Base-by-base conservation (phyloP, 2,888 invertebrate genomes). In the Melieria crassipennis region DNA sequence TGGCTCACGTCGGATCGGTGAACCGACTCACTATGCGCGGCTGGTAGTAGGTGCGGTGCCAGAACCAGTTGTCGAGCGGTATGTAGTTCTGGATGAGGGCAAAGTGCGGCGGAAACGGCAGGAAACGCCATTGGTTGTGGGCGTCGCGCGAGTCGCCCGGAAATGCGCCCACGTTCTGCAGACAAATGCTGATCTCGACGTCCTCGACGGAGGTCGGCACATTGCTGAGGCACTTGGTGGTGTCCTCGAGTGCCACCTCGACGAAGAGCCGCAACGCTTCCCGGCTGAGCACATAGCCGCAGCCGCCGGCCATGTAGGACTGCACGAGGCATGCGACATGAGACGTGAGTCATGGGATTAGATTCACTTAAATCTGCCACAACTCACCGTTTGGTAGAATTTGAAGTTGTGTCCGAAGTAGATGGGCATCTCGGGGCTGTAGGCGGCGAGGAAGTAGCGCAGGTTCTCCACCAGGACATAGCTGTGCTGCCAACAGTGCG, bases 31-130 rank as follows among this genome's bases (percentile, higher is more conserved):
- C 82, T 66, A 95, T 93, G 84, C 94, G 92, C 56, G 92, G 90
- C 16, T 95, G 92, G 81, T 98, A 98, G 87, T 91, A 98, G 78
- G 95, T 94, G 85, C 97, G 97, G 79, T 92, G 91, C 93, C 94
- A 96, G 84, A 96, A 71, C 81, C 98, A 98, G 83, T 94, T 95
- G 60, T 88, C 89, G 79, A 91, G 91, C 73, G 91, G 90, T 64
- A 93, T 91, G 78, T 93, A 92, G 70, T 91, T 93, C 0, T 97
- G 97, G 79, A 96, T 94, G 13, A 98, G 88, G 83, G 96, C 96
- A 82, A 94, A 93, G 77, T 93, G 93, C 0, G 98, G 98, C 4
- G 93, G 91, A 87, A 98, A 96, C 0, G 98, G 97, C 85, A 96
- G 94, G 88, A 98, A 98, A 47, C 97, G 89, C 3, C 96, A 95